Evolutionary conservation across 37 sponge, comb jelly and placozoan genomes (phyloP), one percentile per base, ranked within the genome.

Genomic region (Axinella damicornis): DNA sequence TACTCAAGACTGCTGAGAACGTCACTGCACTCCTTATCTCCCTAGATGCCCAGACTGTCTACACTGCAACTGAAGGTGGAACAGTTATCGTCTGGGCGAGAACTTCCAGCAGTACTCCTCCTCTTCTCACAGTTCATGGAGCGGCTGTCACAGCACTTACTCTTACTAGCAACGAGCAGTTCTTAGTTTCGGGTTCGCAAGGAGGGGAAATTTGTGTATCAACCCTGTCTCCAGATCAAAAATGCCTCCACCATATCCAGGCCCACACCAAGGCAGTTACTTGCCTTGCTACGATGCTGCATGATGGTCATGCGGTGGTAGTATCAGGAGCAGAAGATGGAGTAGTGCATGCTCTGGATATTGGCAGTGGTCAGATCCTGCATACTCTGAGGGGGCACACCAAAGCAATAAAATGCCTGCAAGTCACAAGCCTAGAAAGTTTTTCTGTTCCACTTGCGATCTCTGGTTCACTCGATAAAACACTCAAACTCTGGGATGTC

Each of bases 381-480:
- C 60, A 59, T 54, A 75, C 62, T 32, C 46, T 88, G 0, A 17
- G 21, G 0, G 83, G 71, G 21, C 89, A 88, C 57, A 66, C 59
- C 14, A 82, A 88, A 58, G 70, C 71, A 19, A 37, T 88, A 24
- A 81, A 82, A 35, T 82, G 89, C 36, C 37, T 88, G 15, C 21
- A 36, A 17, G 46, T 77, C 21, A 77, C 64, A 2, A 46, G 9
- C 46, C 46, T 46, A 46, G 46, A 46, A 46, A 46, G 9, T 46
- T 46, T 12, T 46, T 46, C 46, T 46, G 9, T 12, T 46, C 46
- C 46, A 4, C 46, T 46, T 46, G 46, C 46, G 4, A 30, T 81
- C 2, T 61, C 82, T 35, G 87, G 87, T 18, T 91, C 92, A 33
- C 73, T 87, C 5, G 92, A 91, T 36, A 80, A 39, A 1, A 65